phyloP scores from a whole-genome alignment of 2,113 vertebrate species.

The Ochotona curzoniae region DNA sequence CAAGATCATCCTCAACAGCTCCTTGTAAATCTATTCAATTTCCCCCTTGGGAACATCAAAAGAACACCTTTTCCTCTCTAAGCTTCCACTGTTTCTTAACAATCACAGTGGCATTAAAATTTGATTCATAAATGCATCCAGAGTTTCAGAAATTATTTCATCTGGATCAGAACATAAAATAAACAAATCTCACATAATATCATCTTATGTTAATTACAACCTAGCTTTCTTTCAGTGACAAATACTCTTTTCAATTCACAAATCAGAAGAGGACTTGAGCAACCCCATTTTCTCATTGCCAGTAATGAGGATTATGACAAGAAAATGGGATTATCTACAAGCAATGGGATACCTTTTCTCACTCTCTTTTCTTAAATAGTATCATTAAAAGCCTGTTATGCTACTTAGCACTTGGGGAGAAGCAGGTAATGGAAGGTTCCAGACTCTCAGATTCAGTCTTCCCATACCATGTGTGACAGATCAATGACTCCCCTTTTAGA shows the following conservation, averaged over 20 bases:
- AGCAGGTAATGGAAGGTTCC: background rate
- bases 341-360: background rate
- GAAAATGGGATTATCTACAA: background rate
- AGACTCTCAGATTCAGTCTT: background rate
- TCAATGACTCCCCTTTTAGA: background rate
- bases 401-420: background rate
- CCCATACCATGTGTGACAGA: background rate
- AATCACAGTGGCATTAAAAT: background rate
- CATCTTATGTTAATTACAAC: slow-evolving; percentile 11
- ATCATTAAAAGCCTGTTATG: background rate
- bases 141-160: slow-evolving; percentile 25
- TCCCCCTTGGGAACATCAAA: background rate
- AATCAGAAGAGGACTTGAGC: background rate
- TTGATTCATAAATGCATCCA: background rate
- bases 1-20: background rate
- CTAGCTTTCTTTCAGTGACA: background rate
- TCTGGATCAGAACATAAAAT: background rate
- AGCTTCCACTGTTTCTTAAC: background rate
- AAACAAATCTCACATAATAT: background rate
- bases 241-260: background rate
- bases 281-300: background rate
- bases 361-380: background rate
- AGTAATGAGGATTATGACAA: background rate
- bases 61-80: background rate
- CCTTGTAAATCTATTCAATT: background rate